Conservation (phyloP, 2,888 invertebrate genomes). For the Mamestra brassicae region DNA sequence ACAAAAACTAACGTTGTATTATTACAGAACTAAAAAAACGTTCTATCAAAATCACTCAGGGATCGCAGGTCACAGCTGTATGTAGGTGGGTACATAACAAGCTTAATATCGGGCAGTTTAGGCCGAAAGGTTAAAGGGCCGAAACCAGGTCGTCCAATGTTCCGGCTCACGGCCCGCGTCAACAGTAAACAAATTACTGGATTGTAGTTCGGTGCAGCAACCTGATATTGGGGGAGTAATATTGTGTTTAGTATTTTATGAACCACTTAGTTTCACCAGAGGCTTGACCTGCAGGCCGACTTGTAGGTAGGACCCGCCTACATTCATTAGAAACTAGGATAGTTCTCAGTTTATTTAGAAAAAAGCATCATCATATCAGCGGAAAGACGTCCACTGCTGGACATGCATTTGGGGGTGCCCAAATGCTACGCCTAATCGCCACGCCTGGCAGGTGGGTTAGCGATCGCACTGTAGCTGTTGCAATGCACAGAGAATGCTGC, state of each 20-base stretch:
- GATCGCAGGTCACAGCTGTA: conserved; percentile 4
- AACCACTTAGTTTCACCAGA: no score
- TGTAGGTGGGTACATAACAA: conserved; percentile 19
- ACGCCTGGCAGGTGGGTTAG: no score
- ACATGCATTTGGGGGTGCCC: no score
- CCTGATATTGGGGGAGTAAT: conserved; percentile 24
- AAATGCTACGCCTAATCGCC: no score
- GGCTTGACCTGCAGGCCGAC: no score
- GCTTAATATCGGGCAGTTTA: conserved; percentile 52
- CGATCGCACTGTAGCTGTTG: no score
- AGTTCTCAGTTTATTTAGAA: no score
- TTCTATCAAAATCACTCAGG: neutral
- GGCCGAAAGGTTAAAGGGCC: conserved; percentile 49
- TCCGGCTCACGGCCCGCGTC: conserved; percentile 36
- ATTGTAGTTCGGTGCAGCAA: conserved; percentile 35
- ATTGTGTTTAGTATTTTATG: neutral
- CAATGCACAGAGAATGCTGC: no score
- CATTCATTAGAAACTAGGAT: no score
- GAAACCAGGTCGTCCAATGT: conserved; percentile 52
- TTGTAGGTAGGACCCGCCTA: no score
- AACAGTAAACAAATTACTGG: conserved; percentile 60
- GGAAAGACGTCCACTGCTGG: no score
- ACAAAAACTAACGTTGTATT: neutral
- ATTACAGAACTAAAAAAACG: neutral
- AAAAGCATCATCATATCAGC: neutral